A percentile compares a stretch with the other conserved stretches of the same genome.
Evolutionary conservation across 2,888 invertebrate species (phyloP).

Genomic region (Leucozona laternaria): DNA sequence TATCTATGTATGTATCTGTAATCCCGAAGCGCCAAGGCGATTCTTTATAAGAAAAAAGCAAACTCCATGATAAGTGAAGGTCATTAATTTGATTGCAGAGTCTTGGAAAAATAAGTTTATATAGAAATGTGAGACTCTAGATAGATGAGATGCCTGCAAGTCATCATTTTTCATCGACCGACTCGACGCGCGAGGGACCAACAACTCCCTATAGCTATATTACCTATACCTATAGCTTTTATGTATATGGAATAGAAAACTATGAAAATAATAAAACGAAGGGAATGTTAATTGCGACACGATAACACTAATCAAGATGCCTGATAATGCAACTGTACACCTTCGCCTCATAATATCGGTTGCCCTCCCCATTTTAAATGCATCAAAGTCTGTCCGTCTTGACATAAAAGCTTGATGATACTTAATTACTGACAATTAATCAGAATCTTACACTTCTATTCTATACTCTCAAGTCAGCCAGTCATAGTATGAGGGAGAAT

Average conservation of each 20-base stretch:
- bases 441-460: conserved; percentile 38
- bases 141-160: conserved; percentile 64
- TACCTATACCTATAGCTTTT: neutral
- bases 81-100: conserved; percentile 67
- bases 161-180: conserved; percentile 59
- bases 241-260: neutral
- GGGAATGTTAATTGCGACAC: conserved; percentile 69
- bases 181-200: neutral
- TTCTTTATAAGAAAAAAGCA: conserved; percentile 28
- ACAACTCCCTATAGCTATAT: neutral
- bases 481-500: neutral
- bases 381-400: conserved; percentile 33
- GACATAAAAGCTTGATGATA: conserved; percentile 60
- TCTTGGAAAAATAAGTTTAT: conserved; percentile 25
- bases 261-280: conserved; percentile 15
- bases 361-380: conserved; percentile 19
- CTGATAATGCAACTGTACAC: conserved; percentile 64
- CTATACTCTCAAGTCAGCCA: neutral
- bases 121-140: conserved; percentile 59
- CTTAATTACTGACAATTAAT: conserved; percentile 68
- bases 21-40: conserved; percentile 51
- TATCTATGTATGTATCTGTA: conserved; percentile 1
- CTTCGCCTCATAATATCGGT: conserved; percentile 23
- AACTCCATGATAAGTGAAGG: conserved; percentile 71
- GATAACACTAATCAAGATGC: conserved; percentile 62